Percentiles rank a stretch among this genome's conserved stretches.
These are phyloP conservation scores for Heliocidaris erythrogramma DNA, from an alignment of 35 echinoderm and acorn worm genomes.

Conservation along the genomic window DNA sequence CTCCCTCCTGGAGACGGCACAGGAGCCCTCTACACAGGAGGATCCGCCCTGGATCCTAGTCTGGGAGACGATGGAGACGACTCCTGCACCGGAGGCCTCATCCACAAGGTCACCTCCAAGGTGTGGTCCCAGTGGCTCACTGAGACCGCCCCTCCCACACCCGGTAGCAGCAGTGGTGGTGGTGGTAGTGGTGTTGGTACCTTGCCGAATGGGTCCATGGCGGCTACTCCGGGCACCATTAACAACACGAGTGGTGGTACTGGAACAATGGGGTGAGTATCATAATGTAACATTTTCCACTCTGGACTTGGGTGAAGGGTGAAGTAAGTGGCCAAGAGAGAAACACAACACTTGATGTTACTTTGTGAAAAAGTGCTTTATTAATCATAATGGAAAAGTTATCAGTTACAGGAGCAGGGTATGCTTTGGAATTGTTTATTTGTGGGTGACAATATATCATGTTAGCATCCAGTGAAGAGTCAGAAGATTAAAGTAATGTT, in stretches of 20 bases:
- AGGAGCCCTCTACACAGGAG: conserved; percentile 39
- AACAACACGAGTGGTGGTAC: neutral
- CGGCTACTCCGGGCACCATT: neutral
- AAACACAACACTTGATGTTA: neutral
- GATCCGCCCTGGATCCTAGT: conserved; percentile 56
- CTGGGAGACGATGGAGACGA: conserved; percentile 42
- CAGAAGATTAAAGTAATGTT: too few relatives aligned
- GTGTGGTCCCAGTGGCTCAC: conserved; percentile 68
- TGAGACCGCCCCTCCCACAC: conserved; percentile 29
- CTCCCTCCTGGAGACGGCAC: conserved; percentile 64
- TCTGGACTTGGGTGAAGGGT: neutral
- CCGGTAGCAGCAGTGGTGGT: neutral
- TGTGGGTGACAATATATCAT: too few relatives aligned
- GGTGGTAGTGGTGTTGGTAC: neutral
- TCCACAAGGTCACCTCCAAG: conserved; percentile 52
- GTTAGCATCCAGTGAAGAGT: too few relatives aligned
- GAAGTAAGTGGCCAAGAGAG: too few relatives aligned
- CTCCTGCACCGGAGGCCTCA: conserved; percentile 27
- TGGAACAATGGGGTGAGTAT: neutral
- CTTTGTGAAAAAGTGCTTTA: neutral
- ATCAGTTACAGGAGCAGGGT: too few relatives aligned
- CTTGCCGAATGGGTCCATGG: conserved; percentile 26
- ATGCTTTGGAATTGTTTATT: too few relatives aligned
- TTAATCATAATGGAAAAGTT: neutral
- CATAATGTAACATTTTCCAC: neutral